Evolutionary conservation across 2,888 invertebrate genomes (phyloP), one percentile per base, ranked within the genome.

Genomic region (Zeuzera pyrina): DNA sequence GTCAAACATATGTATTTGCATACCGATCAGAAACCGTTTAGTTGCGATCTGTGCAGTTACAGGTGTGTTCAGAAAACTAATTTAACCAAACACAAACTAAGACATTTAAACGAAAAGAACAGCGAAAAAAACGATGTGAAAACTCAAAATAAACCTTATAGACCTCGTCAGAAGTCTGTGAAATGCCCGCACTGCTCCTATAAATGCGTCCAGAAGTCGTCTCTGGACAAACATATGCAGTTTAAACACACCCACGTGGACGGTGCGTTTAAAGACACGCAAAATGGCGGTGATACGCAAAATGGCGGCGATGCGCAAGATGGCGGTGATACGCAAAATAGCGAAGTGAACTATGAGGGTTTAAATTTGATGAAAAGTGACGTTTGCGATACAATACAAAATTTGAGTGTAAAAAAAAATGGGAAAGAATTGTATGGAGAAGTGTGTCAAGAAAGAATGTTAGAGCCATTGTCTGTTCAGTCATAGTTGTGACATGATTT

Each of bases 1-100:
- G 84, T 84, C 0, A 84, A 84, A 42, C 84, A 85, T 29, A 83
- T 85, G 84, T 85, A 85, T 26, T 34, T 84, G 7, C 84, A 84
- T 22, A 84, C 84, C 0, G 81, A 84, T 15, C 77, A 84, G 26
- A 84, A 84, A 32, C 84, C 84, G 0, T 85, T 81, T 31, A 71
- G 78, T 7, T 85, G 84, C 36, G 84, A 85, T 22, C 46, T 77
- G 41, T 85, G 84, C 33, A 77, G 58, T 19, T 85, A 84, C 31
- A 52, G 73, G 1, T 84, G 84, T 30, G 84, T 84, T 0, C 84
- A 84, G 32, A 84, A 84, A 43, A 84, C 84, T 0, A 84, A 84
- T 30, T 35, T 84, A 5, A 84, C 79, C 0, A 84, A 84, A 41
- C 84, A 84, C 26, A 84, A 78, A 21, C 77, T 76, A 33, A 60